phyloP scores from a whole-genome alignment of 2,113 vertebrate genomes.

The Sula dactylatra region DNA sequence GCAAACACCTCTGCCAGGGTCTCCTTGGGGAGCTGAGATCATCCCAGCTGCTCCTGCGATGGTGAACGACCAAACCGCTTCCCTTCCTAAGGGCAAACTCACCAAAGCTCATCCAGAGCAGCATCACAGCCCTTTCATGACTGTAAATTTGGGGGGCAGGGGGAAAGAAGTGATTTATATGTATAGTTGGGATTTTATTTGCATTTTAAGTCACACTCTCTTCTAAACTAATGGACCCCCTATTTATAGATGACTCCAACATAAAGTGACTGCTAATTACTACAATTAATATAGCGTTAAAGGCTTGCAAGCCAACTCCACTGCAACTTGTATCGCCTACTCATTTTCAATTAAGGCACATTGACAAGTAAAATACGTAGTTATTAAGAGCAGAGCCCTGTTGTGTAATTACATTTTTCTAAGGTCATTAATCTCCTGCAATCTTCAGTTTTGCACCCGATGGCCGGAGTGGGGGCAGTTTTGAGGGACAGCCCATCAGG shows the following conservation, averaged over 20 bases:
- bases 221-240: slow-evolving; percentile 76
- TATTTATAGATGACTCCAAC: slow-evolving; percentile 83
- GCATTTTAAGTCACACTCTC: slow-evolving; percentile 77
- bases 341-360: slow-evolving; percentile 81
- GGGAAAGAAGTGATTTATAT: slow-evolving; percentile 50
- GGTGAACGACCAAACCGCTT: accelerated
- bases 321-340: slow-evolving; percentile 76
- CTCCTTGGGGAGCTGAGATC: background rate
- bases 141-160: background rate
- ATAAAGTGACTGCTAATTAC: slow-evolving; percentile 84
- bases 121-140: background rate
- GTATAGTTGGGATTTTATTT: slow-evolving; percentile 72
- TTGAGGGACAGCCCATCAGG: background rate
- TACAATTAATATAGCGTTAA: slow-evolving; percentile 80
- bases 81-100: background rate
- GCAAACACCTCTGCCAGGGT: background rate
- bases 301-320: slow-evolving; percentile 75
- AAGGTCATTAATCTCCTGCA: slow-evolving; percentile 68
- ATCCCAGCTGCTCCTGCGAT: background rate
- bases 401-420: slow-evolving; percentile 74
- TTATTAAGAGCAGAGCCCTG: slow-evolving; percentile 73
- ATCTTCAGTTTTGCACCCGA: background rate
- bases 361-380: slow-evolving; percentile 74
- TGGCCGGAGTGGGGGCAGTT: background rate
- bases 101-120: background rate